Conservation (phyloP, 2,113 vertebrate species). For the Eudyptes chrysolophus region DNA sequence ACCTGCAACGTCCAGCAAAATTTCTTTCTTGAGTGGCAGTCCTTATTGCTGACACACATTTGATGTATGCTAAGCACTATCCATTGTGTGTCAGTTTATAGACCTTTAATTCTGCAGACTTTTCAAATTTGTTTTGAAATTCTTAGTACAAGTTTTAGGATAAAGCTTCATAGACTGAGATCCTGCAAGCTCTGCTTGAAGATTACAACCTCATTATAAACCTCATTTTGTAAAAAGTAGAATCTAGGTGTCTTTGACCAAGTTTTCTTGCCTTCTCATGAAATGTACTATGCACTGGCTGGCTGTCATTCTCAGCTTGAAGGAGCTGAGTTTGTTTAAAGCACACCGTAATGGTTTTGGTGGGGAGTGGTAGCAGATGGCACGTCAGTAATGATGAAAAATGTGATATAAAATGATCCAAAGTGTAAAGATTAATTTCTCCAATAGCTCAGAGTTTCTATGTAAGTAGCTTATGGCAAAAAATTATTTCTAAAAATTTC, state of each 20-base stretch:
- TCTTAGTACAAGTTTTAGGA: conserved; percentile 15
- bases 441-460: neutral
- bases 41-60: conserved; percentile 57
- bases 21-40: conserved; percentile 64
- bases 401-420: neutral
- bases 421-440: conserved; percentile 3
- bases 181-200: conserved; percentile 7
- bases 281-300: neutral
- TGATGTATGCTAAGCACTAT: conserved; percentile 54
- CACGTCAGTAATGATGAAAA: neutral
- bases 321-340: neutral
- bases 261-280: neutral
- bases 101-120: conserved; percentile 60
- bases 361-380: neutral
- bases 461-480: neutral
- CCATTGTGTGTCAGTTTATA: conserved; percentile 60
- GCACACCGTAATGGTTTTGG: neutral
- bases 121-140: conserved; percentile 58
- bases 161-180: conserved; percentile 6
- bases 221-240: neutral
- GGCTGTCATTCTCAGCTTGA: neutral
- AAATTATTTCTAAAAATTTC: neutral
- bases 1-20: conserved; percentile 66
- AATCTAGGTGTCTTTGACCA: neutral
- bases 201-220: conserved; percentile 49